phyloP scores from a whole-genome alignment of 23 tunicate genomes.

The Corella eumyota region DNA sequence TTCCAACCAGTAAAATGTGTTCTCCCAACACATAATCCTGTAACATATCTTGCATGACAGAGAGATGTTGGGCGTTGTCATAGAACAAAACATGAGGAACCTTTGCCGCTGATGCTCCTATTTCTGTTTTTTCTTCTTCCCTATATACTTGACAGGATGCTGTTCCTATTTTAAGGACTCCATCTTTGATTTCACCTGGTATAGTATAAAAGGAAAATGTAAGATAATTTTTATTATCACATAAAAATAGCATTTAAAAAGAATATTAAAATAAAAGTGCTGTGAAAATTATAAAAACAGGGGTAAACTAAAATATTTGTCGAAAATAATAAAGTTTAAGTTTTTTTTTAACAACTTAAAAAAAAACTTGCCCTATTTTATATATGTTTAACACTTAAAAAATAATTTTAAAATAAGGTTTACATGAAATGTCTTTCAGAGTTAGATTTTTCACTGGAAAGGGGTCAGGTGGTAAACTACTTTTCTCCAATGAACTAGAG shows the following conservation, averaged over 20 bases:
- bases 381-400: background rate
- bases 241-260: background rate
- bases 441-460: constrained; percentile 43
- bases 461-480: constrained; percentile 65
- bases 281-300: background rate
- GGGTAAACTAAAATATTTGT: background rate
- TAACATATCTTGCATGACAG: constrained; percentile 86
- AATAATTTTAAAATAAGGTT: too few species aligned
- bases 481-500: constrained; percentile 51
- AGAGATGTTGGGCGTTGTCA: constrained; percentile 87
- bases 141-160: constrained; percentile 42
- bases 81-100: constrained; percentile 81
- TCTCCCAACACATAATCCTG: constrained; percentile 84
- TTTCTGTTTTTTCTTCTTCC: constrained; percentile 16
- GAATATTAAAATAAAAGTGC: too few species aligned
- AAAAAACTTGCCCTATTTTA: background rate
- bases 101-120: constrained; percentile 67
- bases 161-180: constrained; percentile 47
- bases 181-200: constrained; percentile 62
- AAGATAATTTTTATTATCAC: background rate
- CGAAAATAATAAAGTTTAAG: background rate
- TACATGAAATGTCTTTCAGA: constrained; percentile 69
- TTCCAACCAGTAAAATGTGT: constrained; percentile 87
- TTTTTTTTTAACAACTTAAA: background rate
- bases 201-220: background rate